Percentiles rank a stretch among this genome's conserved stretches.
phyloP scores from a whole-genome alignment of 2,888 invertebrate species.

The Macrosiphum euphorbiae region DNA sequence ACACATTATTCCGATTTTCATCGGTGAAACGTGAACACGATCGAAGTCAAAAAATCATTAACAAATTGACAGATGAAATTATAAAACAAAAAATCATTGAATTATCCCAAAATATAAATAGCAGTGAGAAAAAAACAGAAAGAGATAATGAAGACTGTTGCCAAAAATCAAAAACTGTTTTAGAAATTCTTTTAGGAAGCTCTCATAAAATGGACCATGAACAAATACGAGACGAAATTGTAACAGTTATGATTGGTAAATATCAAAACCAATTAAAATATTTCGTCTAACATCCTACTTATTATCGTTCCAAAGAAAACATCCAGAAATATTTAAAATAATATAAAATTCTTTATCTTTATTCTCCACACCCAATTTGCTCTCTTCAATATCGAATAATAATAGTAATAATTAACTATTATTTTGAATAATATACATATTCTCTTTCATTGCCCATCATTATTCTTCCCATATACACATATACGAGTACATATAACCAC shows the following conservation, averaged over 20 bases:
- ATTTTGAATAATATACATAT: no score
- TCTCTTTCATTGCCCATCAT: no score
- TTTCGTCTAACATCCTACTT: background rate
- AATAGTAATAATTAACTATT: no score
- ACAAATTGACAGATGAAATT: conserved; percentile 14
- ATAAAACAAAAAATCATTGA: conserved; percentile 26
- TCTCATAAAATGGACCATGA: background rate
- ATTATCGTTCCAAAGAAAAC: background rate
- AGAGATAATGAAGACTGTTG: background rate
- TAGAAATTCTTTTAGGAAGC: conserved; percentile 38
- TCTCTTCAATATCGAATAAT: no score
- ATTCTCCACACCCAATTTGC: no score
- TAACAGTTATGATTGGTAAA: conserved; percentile 65
- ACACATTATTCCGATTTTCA: conserved; percentile 20
- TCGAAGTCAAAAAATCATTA: conserved; percentile 32
- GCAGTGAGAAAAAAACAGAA: background rate
- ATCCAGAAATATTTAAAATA: background rate
- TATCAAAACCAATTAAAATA: background rate
- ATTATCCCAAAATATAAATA: background rate
- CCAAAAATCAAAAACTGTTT: background rate
- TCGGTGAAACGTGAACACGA: background rate
- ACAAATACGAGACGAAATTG: conserved; percentile 65
- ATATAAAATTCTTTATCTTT: no score
- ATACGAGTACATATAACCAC: no score
- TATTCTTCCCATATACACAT: no score